Percentiles rank a stretch among this genome's conserved stretches.
Conservation (phyloP, 2,797 vertebrate species). For the Gadopsis marmoratus region DNA sequence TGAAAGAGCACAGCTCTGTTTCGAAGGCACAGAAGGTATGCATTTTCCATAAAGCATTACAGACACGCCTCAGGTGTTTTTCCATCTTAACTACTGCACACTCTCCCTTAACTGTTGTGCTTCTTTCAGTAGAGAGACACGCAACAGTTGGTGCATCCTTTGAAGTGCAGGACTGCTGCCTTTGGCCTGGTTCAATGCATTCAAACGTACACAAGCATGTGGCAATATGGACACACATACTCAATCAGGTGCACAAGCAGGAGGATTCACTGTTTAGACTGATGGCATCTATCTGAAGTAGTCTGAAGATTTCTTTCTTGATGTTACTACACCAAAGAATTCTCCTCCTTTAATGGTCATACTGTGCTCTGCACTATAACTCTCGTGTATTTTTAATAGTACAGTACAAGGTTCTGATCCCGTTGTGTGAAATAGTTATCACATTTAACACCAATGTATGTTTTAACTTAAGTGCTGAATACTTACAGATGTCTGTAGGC, state of each 20-base stretch:
- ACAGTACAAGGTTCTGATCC: no score
- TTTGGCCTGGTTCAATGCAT: neutral
- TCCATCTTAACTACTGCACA: conserved; percentile 9
- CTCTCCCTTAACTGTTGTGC: conserved; percentile 21
- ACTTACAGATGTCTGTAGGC: neutral
- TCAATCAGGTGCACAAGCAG: neutral
- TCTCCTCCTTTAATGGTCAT: no score
- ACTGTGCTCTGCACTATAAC: no score
- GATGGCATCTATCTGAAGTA: no score
- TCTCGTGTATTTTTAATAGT: no score
- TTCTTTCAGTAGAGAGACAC: conserved; percentile 4
- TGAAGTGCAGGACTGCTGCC: neutral
- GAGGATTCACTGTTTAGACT: neutral
- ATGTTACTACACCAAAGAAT: no score
- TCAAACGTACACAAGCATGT: neutral
- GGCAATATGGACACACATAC: neutral
- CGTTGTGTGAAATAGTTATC: no score
- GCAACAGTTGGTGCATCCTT: conserved; percentile 11
- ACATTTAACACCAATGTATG: no score
- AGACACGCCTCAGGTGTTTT: conserved; percentile 40
- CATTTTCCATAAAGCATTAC: conserved; percentile 54
- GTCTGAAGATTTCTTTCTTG: no score
- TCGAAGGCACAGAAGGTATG: conserved; percentile 37
- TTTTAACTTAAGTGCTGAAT: no score
- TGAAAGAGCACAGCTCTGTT: conserved; percentile 26